These are phyloP conservation scores for Gopherus evgoodei DNA, from an alignment of 2,113 vertebrate genomes.

Conservation along the genomic window DNA sequence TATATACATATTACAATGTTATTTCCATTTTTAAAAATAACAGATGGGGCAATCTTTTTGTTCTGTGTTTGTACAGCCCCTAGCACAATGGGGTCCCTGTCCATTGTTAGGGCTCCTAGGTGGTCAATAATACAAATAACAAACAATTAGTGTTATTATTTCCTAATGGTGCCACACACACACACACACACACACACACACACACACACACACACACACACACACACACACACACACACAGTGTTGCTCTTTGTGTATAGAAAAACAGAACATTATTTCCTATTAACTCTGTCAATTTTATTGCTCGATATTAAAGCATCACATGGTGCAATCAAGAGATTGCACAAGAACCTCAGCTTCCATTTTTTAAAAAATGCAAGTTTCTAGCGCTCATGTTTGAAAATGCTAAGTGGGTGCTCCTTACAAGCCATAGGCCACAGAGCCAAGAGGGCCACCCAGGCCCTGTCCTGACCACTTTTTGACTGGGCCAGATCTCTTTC, in stretches of 20 bases:
- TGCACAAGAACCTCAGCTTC: neutral
- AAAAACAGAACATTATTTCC: neutral
- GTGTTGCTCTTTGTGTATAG: neutral
- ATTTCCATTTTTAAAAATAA: neutral
- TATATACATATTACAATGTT: neutral
- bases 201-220: rapidly evolving
- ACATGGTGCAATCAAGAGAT: neutral
- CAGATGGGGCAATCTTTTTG: neutral
- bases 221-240: neutral
- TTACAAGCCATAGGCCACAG: neutral
- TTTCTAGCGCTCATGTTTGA: neutral
- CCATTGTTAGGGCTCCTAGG: neutral
- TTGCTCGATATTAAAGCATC: neutral
- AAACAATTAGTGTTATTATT: neutral
- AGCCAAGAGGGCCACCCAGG: neutral
- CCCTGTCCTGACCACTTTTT: neutral
- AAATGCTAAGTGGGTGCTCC: neutral
- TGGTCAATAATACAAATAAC: neutral
- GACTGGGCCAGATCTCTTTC: neutral
- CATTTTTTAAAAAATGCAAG: neutral
- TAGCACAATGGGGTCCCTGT: neutral
- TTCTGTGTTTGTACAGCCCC: neutral
- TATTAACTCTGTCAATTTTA: neutral
- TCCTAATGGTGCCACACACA: neutral
- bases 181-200: no score